phyloP scores from a whole-genome alignment of 2,888 invertebrate species.

The Athetis lepigone region DNA sequence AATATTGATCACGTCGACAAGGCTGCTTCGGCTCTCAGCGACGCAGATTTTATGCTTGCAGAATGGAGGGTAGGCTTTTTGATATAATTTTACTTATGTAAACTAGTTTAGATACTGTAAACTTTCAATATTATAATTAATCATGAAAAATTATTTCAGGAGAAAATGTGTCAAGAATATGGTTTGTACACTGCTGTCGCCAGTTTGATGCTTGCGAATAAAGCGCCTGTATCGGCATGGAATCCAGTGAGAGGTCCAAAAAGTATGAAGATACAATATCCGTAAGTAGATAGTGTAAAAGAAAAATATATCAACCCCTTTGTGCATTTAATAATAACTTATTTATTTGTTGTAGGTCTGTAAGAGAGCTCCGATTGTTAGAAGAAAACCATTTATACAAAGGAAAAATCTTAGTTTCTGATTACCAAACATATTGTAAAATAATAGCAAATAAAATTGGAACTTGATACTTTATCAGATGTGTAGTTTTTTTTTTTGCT shows the following conservation, averaged over 20 bases:
- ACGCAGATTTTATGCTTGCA: slow-evolving; percentile 92
- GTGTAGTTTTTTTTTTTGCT: neutral
- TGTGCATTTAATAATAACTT: no score
- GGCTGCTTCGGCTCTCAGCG: slow-evolving; percentile 93
- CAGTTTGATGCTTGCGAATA: slow-evolving; percentile 93
- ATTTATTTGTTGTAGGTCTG: slow-evolving; percentile 73
- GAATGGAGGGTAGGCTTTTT: slow-evolving; percentile 91
- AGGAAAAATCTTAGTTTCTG: slow-evolving; percentile 84
- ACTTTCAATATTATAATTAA: neutral
- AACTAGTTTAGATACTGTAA: neutral
- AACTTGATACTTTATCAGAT: slow-evolving; percentile 14
- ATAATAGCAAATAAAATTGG: slow-evolving; percentile 75
- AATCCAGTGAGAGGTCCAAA: slow-evolving; percentile 92
- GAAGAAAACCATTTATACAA: slow-evolving; percentile 83
- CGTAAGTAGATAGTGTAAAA: slow-evolving; percentile 78
- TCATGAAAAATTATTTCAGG: slow-evolving; percentile 79
- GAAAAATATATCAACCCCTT: no score
- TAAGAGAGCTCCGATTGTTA: slow-evolving; percentile 77
- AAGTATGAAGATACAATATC: slow-evolving; percentile 83
- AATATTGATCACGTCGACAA: slow-evolving; percentile 91
- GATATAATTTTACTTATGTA: neutral
- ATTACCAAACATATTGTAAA: slow-evolving; percentile 86
- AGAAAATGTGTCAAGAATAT: slow-evolving; percentile 88
- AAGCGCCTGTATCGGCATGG: slow-evolving; percentile 93
- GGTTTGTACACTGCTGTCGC: slow-evolving; percentile 92